Base-by-base conservation (phyloP, 2,797 vertebrate genomes). In the Paedocypris micromegethes region DNA sequence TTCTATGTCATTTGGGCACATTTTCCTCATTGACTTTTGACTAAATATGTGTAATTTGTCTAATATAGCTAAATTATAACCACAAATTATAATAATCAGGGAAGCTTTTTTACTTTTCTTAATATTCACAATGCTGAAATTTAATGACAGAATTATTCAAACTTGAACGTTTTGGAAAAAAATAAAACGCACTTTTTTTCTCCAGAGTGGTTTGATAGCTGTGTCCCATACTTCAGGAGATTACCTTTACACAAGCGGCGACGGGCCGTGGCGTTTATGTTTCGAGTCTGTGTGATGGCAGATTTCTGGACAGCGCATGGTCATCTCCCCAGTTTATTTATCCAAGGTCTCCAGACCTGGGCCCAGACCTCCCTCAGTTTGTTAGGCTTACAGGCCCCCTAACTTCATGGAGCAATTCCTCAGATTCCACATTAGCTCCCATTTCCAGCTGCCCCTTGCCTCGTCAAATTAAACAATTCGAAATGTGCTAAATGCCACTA, bases 341-440 rank as follows among this genome's bases (percentile, higher is more conserved):
- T 89, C 86, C 89, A 90, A 90, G 86, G 86, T 83, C 88, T 90
- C 86, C 82, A 90, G 90, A 90, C 88, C 87, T 89, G 85, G 82
- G 84, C 86, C 85, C 64, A 84, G 90, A 91, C 91, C 90, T 91
- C 91, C 90, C 88, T 91, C 87, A 88, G 89, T 92, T 91, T 92
- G 91, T 91, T 91, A 91, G 88, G 86, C 86, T 91, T 89, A 85
- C 83, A 87, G 89, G 89, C 87, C 85, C 89, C 79, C 86, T 82
- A 85, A 88, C 86, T 85, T 87, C 90, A 89, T 85, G 82, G 79
- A 85, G 86, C 87, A 90, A 89, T 90, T 91, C 89, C 84, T 88
- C 78, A 86, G 88, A 91, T 91, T 91, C 89, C 88, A 87, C 84
- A 86, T 91, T 84, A 88, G 88, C 88, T 90, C 83, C 83, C 83